Conservation (phyloP, 2,113 vertebrate genomes). For the Anoura caudifer region DNA sequence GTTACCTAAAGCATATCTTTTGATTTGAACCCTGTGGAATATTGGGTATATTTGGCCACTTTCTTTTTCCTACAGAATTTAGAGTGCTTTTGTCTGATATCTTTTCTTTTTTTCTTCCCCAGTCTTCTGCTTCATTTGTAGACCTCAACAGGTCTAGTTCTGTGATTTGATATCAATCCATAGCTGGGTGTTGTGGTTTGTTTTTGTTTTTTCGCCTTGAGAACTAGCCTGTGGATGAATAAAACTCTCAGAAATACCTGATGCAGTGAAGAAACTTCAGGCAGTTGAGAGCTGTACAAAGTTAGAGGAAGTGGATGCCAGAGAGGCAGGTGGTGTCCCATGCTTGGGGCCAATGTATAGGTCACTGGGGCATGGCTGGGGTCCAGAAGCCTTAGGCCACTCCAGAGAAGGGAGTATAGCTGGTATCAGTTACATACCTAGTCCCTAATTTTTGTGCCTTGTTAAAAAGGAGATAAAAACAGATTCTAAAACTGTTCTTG, state of each 20-base stretch:
- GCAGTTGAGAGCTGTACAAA: background rate
- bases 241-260: background rate
- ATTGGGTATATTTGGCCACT: background rate
- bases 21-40: background rate
- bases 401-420: background rate
- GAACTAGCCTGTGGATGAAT: background rate
- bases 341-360: background rate
- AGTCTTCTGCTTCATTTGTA: background rate
- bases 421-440: background rate
- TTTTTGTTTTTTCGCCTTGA: background rate
- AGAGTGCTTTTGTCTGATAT: background rate
- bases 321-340: background rate
- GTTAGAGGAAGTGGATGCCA: background rate
- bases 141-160: background rate
- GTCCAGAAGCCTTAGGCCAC: background rate
- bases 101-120: background rate
- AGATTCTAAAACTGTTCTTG: background rate
- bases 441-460: background rate
- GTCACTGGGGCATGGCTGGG: conserved; percentile 36
- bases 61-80: background rate
- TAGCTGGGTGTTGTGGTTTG: background rate
- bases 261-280: background rate
- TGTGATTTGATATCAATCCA: background rate
- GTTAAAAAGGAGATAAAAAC: background rate
- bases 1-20: background rate